These are phyloP conservation scores for Cistogaster globosa DNA, from an alignment of 2,888 invertebrate species.

Conservation along the genomic window DNA sequence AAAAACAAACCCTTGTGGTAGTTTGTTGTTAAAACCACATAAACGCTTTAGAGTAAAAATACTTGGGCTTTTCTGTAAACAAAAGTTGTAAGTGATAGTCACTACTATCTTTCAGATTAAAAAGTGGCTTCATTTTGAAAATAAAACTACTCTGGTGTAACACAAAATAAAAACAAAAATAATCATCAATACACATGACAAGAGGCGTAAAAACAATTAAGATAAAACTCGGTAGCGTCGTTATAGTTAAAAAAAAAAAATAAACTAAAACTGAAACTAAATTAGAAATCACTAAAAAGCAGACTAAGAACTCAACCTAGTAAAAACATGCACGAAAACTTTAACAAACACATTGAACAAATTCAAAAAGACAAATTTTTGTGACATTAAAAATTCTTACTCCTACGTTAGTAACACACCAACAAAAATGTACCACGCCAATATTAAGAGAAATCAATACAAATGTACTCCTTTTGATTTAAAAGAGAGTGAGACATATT, in stretches of 20 bases:
- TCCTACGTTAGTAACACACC: background rate
- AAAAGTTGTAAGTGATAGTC: constrained; percentile 52
- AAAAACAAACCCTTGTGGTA: constrained; percentile 31
- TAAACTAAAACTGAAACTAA: background rate
- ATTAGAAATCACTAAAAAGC: constrained; percentile 51
- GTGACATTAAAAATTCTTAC: background rate
- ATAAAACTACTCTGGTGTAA: no score
- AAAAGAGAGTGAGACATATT: background rate
- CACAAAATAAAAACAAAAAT: no score
- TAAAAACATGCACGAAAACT: background rate
- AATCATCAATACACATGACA: no score
- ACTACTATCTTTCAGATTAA: constrained; percentile 19
- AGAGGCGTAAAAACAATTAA: constrained; percentile 51
- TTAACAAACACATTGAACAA: background rate
- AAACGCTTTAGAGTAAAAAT: constrained; percentile 7
- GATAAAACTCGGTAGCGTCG: constrained; percentile 34
- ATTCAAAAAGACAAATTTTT: background rate
- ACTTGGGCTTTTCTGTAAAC: background rate
- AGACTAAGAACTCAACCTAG: constrained; percentile 18
- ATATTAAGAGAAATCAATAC: background rate
- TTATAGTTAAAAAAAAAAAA: constrained; percentile 3
- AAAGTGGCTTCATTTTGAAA: constrained; percentile 15
- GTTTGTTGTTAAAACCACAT: constrained; percentile 11
- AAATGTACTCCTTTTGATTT: background rate
- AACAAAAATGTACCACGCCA: background rate